Base-by-base conservation (phyloP, 2,797 vertebrate genomes). In the Xiphophorus birchmanni region DNA sequence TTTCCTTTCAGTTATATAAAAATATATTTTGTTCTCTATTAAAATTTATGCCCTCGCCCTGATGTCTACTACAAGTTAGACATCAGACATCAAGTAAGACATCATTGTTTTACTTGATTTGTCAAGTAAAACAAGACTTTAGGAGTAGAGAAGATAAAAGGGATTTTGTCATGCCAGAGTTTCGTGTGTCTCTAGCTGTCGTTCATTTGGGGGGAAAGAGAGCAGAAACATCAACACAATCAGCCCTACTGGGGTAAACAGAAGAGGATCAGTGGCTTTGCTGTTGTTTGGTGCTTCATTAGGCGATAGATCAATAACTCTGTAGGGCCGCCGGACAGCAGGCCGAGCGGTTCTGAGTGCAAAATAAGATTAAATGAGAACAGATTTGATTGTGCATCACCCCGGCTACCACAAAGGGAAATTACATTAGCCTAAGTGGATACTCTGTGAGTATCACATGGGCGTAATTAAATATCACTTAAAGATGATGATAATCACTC, bases 291-390 rank as follows among this genome's bases (percentile, higher is more conserved):
- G 1, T 1, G 5, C n/a, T 80, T 63, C 73, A 35, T 82, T 86
- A 77, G 73, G 12, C 75, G 74, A 71, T 56, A 44, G 58, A 85
- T 84, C 79, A 73, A 85, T 82, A 86, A 52, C 12, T 84, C 15
- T 0, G 58, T 82, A 77, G 83, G 82, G 35, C 87, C 71, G 73
- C 80, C 35, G 48, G 26, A 44, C 80, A 26, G n/a, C 77, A 1
- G 79, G 11, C 63, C 15, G 73, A 81, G 77, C 80, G 69, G 81
- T 84, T 87, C 73, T 80, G 81, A 74, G 80, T 78, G 84, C 81
- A 81, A 86, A 93, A 94, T 75, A 78, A 87, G 84, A 91, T 92
- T 82, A 93, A 87, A 90, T 77, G 18, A 75, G 81, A 90, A 86
- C 77, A 89, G 82, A 93, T 87, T 78, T 9, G 78, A 93, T 93